Conservation (phyloP, 92 coral and sea anemone genomes). For the Parazoanthus darwini region DNA sequence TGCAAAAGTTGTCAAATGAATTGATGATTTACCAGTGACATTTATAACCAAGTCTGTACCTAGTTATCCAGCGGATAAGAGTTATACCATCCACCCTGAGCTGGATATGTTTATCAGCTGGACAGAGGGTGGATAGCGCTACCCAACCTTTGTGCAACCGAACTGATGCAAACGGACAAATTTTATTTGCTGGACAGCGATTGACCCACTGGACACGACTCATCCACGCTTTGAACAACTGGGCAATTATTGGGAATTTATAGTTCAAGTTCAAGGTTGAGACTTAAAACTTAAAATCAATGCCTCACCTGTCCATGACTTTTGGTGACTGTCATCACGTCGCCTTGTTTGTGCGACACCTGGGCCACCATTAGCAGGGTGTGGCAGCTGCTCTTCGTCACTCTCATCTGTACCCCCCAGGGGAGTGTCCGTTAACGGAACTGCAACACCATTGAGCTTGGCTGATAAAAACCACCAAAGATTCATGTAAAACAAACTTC, state of each 20-base stretch:
- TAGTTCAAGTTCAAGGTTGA: background rate
- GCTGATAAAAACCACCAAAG: slow-evolving; percentile 43
- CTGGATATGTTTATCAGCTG: no score
- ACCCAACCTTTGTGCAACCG: no score
- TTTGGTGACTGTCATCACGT: background rate
- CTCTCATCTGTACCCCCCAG: slow-evolving; percentile 68
- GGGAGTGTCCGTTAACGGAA: slow-evolving; percentile 92
- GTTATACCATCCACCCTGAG: no score
- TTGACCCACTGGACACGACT: no score
- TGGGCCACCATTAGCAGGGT: slow-evolving; percentile 4
- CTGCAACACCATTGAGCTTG: slow-evolving; percentile 82
- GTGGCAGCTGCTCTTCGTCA: slow-evolving; percentile 67
- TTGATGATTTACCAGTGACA: no score
- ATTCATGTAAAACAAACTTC: slow-evolving; percentile 8
- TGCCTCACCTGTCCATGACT: slow-evolving; percentile 18
- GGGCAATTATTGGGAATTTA: background rate
- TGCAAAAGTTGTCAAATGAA: no score
- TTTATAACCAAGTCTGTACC: no score
- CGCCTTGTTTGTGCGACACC: background rate
- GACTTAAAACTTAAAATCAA: background rate
- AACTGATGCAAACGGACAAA: no score
- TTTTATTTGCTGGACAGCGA: no score
- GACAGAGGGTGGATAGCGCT: no score
- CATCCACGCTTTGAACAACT: no score
- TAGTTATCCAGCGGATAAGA: no score